Evolutionary conservation across 1,140 invertebrate genomes (phyloP), one percentile per base, ranked within the genome.

Genomic region (Megalopta genalis): DNA sequence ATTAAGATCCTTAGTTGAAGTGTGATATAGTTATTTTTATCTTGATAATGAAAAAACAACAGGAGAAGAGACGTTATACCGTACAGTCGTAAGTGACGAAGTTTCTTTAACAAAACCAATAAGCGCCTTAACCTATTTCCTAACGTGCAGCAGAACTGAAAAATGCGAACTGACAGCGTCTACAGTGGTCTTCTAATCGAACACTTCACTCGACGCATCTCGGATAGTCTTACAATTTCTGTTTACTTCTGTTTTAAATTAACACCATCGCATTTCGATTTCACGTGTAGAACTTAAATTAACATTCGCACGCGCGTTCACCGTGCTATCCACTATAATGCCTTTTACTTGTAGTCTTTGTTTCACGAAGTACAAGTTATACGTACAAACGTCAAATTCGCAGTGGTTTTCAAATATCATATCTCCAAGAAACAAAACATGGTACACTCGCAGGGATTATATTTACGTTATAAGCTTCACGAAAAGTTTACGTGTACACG

Each of bases 111-210:
- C 8, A 18, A 64, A 57, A 32, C 8, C 49, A 37, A 32, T 78
- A 72, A 78, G 71, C 60, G 23, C 32, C 76, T 78, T 78, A 78
- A 78, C 76, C 76, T 78, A 78, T 78, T 54, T 78, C 16, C 8
- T 27, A 37, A 0, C 2, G 14, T 65, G 25, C 12, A 25, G 27
- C 8, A n/a, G 16, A 18, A 72, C 46, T 32, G 69, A 27, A 54
- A 59, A 78, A 78, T 72, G 72, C 46, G 21, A 78, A 72, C 60
- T 59, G 76, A 65, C 76, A 62, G 32, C 12, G 21, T 46, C 57
- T 42, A 32, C 21, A 0, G 18, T 21, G 14, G 64, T 64, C 67
- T 42, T 21, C 67, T 23, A 4, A 64, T 46, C 37, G 60, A 57
- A 5, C 9, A n/a, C 8, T 37, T 8, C 12, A 10, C n/a, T 64